Evolutionary conservation across 2,113 vertebrate species (phyloP).

Genomic region (Phodopus roborovskii): DNA sequence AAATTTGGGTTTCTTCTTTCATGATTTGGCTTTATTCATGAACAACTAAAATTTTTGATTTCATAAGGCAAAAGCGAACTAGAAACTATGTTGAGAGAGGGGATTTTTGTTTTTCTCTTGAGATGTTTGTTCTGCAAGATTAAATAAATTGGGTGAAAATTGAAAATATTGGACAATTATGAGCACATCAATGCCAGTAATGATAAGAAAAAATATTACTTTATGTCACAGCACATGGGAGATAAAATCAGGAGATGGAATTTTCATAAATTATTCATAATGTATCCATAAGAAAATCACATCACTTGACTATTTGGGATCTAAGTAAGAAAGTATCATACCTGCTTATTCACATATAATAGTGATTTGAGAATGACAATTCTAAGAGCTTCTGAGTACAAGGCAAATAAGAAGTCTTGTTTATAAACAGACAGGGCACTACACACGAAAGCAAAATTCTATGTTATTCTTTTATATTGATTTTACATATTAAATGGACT

Average conservation of each 20-base stretch:
- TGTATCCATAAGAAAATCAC: neutral
- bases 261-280: neutral
- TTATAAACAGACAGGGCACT: neutral
- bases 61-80: neutral
- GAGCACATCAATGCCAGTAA: neutral
- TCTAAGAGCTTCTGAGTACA: neutral
- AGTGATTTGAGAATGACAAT: neutral
- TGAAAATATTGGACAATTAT: conserved; percentile 3
- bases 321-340: neutral
- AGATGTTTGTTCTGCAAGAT: neutral
- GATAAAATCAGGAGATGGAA: neutral
- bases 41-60: neutral
- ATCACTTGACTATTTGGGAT: neutral
- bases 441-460: neutral
- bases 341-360: neutral
- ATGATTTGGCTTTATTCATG: conserved; percentile 34
- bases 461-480: neutral
- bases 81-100: neutral
- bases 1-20: neutral
- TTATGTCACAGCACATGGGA: neutral
- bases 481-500: conserved; percentile 33
- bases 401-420: neutral
- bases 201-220: neutral
- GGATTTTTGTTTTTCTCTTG: conserved; percentile 2
- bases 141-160: conserved; percentile 25